phyloP scores from a whole-genome alignment of 2,113 vertebrate genomes.

The Chaetops frenatus region DNA sequence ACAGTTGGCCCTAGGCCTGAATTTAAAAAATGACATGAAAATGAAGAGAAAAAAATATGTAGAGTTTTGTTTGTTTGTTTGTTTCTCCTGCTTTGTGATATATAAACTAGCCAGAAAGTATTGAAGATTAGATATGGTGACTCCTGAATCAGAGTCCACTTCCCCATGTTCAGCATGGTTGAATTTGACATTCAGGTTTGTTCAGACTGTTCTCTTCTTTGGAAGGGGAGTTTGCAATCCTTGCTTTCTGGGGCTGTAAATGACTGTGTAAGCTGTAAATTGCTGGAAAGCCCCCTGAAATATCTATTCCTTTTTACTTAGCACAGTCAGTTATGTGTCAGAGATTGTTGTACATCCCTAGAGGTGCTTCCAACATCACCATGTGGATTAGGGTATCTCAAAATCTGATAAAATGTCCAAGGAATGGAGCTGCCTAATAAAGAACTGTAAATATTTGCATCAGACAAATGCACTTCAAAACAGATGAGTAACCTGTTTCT shows the following conservation, averaged over 20 bases:
- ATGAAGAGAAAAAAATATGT: not conserved
- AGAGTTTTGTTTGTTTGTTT: not conserved
- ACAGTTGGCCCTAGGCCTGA: not conserved
- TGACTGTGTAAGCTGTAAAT: not conserved
- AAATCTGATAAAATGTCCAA: not conserved
- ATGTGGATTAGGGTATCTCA: accelerated
- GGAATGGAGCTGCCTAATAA: not conserved
- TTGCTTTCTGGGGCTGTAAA: not conserved
- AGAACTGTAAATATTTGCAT: not conserved
- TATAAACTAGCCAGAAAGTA: not conserved
- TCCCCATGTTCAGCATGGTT: not conserved
- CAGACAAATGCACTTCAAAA: not conserved
- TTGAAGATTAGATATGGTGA: not conserved
- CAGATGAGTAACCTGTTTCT: not conserved
- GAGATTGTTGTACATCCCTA: not conserved
- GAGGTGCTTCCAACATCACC: not conserved
- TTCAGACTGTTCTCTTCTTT: not conserved
- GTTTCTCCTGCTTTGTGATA: not conserved
- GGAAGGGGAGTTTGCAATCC: not conserved
- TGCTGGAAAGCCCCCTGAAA: not conserved
- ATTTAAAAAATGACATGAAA: not conserved
- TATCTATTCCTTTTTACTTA: not conserved
- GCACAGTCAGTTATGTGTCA: not conserved
- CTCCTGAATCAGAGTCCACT: not conserved
- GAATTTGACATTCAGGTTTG: not conserved